Percentiles rank a stretch among this genome's conserved stretches.
Conservation (phyloP, 2,888 invertebrate genomes). For the Eristalis intricaria region DNA sequence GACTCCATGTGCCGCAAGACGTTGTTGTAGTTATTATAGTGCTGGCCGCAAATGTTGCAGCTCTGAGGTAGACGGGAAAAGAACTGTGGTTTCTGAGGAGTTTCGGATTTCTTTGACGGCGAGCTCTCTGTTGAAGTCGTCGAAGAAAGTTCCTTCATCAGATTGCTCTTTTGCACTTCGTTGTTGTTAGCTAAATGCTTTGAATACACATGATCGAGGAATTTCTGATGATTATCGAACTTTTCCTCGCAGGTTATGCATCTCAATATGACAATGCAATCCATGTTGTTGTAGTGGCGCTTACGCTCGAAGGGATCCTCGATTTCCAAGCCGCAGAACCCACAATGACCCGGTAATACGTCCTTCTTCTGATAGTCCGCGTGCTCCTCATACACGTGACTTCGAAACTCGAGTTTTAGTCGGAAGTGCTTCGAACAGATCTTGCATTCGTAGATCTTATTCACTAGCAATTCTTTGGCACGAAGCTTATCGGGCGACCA, state of each 20-base stretch:
- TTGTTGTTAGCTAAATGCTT: constrained; percentile 78
- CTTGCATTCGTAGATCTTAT: constrained; percentile 81
- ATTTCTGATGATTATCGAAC: constrained; percentile 80
- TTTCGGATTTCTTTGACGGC: constrained; percentile 62
- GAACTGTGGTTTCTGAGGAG: constrained; percentile 77
- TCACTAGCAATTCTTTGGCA: constrained; percentile 80
- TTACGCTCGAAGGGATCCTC: constrained; percentile 80
- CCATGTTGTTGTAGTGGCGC: constrained; percentile 81
- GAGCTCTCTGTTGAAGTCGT: constrained; percentile 62
- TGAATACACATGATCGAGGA: constrained; percentile 81
- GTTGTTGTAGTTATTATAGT: constrained; percentile 81
- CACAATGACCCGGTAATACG: constrained; percentile 79
- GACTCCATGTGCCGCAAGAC: constrained; percentile 81
- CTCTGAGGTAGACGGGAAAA: constrained; percentile 80
- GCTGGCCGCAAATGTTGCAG: constrained; percentile 81
- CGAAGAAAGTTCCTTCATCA: constrained; percentile 62
- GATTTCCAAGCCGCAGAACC: constrained; percentile 79
- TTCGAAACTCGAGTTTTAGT: constrained; percentile 80
- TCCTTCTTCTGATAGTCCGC: constrained; percentile 80
- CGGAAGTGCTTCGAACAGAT: constrained; percentile 80
- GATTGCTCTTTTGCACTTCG: constrained; percentile 70
- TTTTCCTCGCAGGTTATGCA: constrained; percentile 81
- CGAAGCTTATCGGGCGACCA: constrained; percentile 77
- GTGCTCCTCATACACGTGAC: constrained; percentile 81
- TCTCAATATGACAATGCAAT: constrained; percentile 80